Evolutionary conservation across 2,797 vertebrate species (phyloP).

Genomic region (Pseudopleuronectes americanus): DNA sequence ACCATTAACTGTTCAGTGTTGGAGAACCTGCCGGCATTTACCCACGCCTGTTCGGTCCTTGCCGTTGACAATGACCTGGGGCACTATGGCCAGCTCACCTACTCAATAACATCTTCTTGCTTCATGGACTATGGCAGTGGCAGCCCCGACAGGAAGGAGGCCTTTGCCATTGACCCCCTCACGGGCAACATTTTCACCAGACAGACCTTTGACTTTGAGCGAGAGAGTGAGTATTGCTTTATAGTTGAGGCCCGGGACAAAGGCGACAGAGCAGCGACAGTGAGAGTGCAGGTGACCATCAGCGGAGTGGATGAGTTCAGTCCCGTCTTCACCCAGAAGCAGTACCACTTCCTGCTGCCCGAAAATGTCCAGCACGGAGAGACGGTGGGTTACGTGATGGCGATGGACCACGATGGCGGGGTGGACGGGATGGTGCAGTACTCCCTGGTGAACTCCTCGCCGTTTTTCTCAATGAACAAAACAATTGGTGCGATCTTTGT

Average conservation of each 20-base stretch:
- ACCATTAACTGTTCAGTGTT: slow-evolving; percentile 83
- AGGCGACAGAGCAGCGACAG: slow-evolving; percentile 84
- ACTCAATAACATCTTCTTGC: slow-evolving; percentile 90
- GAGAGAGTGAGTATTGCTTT: slow-evolving; percentile 87
- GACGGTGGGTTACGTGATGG: slow-evolving; percentile 88
- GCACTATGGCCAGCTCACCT: slow-evolving; percentile 87
- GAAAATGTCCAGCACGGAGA: slow-evolving; percentile 79
- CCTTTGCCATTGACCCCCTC: slow-evolving; percentile 88
- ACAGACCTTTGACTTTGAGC: slow-evolving; percentile 92
- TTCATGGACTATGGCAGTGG: slow-evolving; percentile 79
- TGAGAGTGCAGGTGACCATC: slow-evolving; percentile 87
- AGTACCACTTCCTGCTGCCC: slow-evolving; percentile 88
- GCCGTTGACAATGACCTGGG: slow-evolving; percentile 92
- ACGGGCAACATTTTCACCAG: slow-evolving; percentile 90
- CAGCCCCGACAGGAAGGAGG: slow-evolving; percentile 79
- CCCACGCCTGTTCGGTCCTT: slow-evolving; percentile 84
- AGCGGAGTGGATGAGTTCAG: slow-evolving; percentile 93
- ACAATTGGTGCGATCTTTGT: slow-evolving; percentile 88
- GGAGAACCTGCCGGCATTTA: slow-evolving; percentile 90
- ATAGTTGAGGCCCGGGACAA: slow-evolving; percentile 91
- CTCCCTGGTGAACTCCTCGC: slow-evolving; percentile 82
- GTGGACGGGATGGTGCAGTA: slow-evolving; percentile 91
- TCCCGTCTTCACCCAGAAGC: slow-evolving; percentile 90
- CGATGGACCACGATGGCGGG: slow-evolving; percentile 89
- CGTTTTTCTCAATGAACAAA: slow-evolving; percentile 89